A percentile compares a stretch with the other conserved stretches of the same genome.
These are phyloP conservation scores for Darevskia mixta DNA, from an alignment of 2,797 vertebrate species.

Conservation along the genomic window DNA sequence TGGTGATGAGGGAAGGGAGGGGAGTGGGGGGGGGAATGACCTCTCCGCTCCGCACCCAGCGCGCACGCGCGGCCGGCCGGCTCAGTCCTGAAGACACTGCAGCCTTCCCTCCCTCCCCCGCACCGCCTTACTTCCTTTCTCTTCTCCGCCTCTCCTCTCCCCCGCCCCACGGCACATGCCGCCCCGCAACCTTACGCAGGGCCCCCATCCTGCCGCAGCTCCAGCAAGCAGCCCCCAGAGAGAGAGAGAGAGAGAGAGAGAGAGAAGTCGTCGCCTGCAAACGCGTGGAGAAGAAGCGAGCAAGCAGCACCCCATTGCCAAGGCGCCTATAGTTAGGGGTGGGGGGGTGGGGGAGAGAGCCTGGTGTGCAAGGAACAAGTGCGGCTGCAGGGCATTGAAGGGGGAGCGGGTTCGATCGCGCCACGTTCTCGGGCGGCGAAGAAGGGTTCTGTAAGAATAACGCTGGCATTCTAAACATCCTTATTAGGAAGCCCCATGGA, in stretches of 20 bases:
- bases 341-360: not conserved
- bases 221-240: not conserved
- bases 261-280: not conserved
- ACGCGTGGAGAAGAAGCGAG: not conserved
- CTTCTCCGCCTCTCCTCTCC: rapidly evolving
- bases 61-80: slow-evolving; percentile 35
- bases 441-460: not conserved
- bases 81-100: not conserved
- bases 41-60: not conserved
- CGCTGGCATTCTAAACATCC: not conserved
- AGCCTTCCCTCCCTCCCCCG: not conserved
- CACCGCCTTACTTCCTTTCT: not conserved
- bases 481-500: not conserved
- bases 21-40: slow-evolving; percentile 40
- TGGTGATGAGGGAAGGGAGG: slow-evolving; percentile 51
- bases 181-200: slow-evolving; percentile 10
- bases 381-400: not conserved
- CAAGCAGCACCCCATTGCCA: not conserved
- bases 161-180: too few relatives aligned
- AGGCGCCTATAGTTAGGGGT: not conserved
- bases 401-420: not conserved
- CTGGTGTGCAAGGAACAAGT: not conserved
- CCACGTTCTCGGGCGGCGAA: not conserved
- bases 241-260: not conserved
- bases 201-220: slow-evolving; percentile 22